Conservation (phyloP, 1,140 invertebrate genomes). For the Pantala flavescens region DNA sequence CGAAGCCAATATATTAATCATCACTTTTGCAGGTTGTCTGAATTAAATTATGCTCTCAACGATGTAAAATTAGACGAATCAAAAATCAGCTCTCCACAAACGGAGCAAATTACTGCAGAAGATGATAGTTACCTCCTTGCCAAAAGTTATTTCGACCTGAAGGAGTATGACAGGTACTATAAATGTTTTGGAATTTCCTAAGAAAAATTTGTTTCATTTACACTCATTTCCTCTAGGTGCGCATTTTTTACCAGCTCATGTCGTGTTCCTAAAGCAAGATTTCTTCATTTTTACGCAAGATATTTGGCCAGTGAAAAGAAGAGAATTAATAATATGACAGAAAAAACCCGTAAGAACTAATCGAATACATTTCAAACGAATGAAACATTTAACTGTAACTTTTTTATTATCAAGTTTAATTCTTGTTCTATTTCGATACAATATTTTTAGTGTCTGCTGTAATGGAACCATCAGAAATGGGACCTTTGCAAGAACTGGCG, state of each 20-base stretch:
- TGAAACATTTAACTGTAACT: too few relatives aligned
- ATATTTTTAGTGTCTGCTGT: neutral
- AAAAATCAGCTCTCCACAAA: constrained; percentile 28
- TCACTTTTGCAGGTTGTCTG: constrained; percentile 50
- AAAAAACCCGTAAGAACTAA: neutral
- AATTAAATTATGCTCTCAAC: constrained; percentile 65
- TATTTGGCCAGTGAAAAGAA: neutral
- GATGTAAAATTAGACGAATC: constrained; percentile 43
- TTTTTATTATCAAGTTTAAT: too few relatives aligned
- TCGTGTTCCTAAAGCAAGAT: neutral
- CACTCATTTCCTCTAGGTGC: neutral
- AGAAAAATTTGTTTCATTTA: neutral
- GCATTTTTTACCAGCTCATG: neutral
- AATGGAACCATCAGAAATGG: neutral
- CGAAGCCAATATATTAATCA: too few relatives aligned
- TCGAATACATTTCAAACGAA: neutral
- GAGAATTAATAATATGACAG: neutral
- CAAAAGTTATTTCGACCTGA: constrained; percentile 82
- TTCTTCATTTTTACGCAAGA: neutral
- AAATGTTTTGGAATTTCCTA: neutral
- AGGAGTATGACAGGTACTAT: constrained; percentile 67
- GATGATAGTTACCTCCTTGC: constrained; percentile 66
- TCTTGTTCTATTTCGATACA: too few relatives aligned
- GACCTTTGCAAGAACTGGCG: neutral
- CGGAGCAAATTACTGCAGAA: constrained; percentile 39